These are phyloP conservation scores for Stictonetta naevosa DNA, from an alignment of 2,113 vertebrate genomes.

Conservation along the genomic window DNA sequence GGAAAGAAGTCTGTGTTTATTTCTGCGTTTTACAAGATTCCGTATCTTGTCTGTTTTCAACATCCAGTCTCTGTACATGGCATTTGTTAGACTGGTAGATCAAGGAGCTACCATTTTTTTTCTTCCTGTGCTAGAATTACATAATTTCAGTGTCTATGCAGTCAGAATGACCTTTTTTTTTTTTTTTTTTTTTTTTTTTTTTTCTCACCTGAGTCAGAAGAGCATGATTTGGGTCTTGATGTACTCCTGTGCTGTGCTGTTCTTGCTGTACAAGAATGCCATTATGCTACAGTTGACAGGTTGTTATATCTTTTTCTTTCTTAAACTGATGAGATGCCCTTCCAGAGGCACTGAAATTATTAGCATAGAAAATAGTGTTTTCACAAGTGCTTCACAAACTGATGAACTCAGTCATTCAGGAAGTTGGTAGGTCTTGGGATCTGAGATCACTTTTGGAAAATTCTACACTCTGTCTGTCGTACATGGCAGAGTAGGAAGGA, in stretches of 20 bases:
- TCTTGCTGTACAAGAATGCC: background rate
- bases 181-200: too few species aligned
- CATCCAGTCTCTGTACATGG: background rate
- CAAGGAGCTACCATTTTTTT: background rate
- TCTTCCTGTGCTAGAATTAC: background rate
- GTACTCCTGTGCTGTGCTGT: background rate
- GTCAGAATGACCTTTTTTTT: background rate
- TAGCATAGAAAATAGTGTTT: background rate
- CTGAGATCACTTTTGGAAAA: background rate
- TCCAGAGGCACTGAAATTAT: background rate
- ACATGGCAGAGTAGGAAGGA: accelerated
- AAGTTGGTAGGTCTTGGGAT: background rate
- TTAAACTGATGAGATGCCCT: background rate
- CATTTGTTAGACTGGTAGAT: background rate
- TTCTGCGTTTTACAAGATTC: background rate
- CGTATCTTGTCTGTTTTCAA: background rate
- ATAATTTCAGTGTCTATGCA: background rate
- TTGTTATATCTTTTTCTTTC: background rate
- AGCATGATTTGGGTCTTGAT: background rate
- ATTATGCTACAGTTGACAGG: background rate
- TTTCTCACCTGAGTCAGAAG: background rate
- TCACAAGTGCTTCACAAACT: background rate
- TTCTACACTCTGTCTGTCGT: background rate
- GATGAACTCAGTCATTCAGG: background rate
- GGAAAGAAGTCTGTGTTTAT: background rate